These are phyloP conservation scores for Catajapyx aquilonaris DNA, from an alignment of 1,140 invertebrate genomes.

Conservation along the genomic window DNA sequence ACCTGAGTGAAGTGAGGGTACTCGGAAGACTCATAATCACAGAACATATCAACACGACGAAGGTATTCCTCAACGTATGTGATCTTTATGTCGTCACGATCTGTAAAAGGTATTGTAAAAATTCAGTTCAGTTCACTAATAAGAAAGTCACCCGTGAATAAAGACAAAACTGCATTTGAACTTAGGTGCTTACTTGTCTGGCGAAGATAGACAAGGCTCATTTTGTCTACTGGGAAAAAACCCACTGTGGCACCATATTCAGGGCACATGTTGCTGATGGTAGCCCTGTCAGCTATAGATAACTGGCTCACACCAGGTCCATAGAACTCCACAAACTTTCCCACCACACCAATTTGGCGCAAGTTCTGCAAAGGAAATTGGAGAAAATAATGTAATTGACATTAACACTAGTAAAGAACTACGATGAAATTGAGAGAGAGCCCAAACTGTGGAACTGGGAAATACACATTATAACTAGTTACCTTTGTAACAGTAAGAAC, in stretches of 20 bases:
- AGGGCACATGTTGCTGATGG: slow-evolving; percentile 92
- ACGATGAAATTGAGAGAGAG: not conserved
- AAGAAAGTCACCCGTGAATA: slow-evolving; percentile 3
- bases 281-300: slow-evolving; percentile 86
- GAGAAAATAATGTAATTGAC: too few species aligned
- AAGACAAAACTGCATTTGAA: not conserved
- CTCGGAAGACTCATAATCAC: slow-evolving; percentile 59
- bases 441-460: too few species aligned
- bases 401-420: not conserved
- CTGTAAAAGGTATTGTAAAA: slow-evolving; percentile 25
- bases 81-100: slow-evolving; percentile 62
- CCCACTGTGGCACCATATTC: slow-evolving; percentile 94
- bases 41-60: slow-evolving; percentile 51
- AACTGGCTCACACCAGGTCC: slow-evolving; percentile 74
- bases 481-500: slow-evolving; percentile 95
- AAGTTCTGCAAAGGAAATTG: slow-evolving; percentile 47
- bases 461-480: slow-evolving; percentile 9
- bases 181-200: slow-evolving; percentile 56
- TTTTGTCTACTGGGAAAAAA: slow-evolving; percentile 83
- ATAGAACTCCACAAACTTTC: slow-evolving; percentile 97
- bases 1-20: slow-evolving; percentile 65
- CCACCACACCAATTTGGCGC: slow-evolving; percentile 82
- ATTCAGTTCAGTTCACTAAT: not conserved
- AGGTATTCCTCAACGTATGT: slow-evolving; percentile 67
- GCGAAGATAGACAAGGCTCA: slow-evolving; percentile 60